These are phyloP conservation scores for Capromys pilorides DNA, from an alignment of 2,797 vertebrate genomes.

Conservation along the genomic window DNA sequence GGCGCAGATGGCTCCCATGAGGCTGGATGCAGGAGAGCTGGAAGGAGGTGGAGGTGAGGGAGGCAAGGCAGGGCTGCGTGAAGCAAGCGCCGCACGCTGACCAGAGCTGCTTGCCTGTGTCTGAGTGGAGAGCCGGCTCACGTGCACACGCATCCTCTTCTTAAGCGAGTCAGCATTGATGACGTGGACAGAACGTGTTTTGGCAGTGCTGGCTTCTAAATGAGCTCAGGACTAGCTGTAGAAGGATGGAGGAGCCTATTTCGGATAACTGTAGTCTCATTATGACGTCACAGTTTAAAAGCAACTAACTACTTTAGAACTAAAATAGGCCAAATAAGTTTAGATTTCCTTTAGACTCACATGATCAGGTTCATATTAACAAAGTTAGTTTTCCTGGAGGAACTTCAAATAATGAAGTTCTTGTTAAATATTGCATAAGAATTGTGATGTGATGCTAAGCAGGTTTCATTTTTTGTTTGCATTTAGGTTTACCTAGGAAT, in stretches of 20 bases:
- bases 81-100: background rate
- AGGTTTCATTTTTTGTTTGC: background rate
- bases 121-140: accelerated
- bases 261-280: background rate
- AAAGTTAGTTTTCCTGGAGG: background rate
- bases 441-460: background rate
- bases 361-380: background rate
- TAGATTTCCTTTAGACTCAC: background rate
- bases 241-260: background rate
- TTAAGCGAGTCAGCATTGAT: background rate
- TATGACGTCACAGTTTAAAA: constrained; percentile 36
- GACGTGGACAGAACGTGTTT: background rate
- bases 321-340: background rate
- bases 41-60: background rate
- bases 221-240: background rate
- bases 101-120: background rate
- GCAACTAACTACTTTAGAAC: background rate
- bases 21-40: background rate
- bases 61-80: background rate
- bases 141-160: background rate
- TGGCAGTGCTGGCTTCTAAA: background rate
- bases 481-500: background rate
- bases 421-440: background rate
- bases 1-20: background rate
- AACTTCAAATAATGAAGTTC: background rate